Evolutionary conservation across 2,797 vertebrate species (phyloP).

Genomic region (Linurgus olivaceus): DNA sequence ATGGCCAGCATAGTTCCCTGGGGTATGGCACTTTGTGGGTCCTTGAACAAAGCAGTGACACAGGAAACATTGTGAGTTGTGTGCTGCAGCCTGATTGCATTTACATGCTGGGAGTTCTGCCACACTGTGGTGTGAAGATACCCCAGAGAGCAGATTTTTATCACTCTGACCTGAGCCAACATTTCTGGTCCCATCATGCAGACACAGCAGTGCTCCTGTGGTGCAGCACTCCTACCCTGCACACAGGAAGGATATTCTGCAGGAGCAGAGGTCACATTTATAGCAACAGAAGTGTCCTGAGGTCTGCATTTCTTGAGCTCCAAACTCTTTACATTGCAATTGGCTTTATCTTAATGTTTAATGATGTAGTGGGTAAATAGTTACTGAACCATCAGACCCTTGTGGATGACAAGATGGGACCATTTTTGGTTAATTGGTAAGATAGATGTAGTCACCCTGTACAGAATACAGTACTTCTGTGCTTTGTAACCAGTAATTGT

Average conservation of each 20-base stretch:
- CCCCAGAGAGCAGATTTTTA: background rate
- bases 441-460: background rate
- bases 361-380: background rate
- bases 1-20: conserved; percentile 96
- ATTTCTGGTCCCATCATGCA: background rate
- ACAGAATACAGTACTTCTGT: background rate
- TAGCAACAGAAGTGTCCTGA: background rate
- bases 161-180: background rate
- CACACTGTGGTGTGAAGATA: background rate
- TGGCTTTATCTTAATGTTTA: background rate
- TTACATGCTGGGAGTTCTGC: background rate
- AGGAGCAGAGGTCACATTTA: background rate
- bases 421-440: background rate
- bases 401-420: background rate
- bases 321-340: background rate
- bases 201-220: background rate
- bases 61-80: background rate
- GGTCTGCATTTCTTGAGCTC: background rate
- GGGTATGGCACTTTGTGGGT: conserved; percentile 90
- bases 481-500: background rate
- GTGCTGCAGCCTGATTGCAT: background rate
- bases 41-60: conserved; percentile 73
- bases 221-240: background rate
- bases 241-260: background rate
- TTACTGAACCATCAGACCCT: background rate